These are phyloP conservation scores for Caradrina kadenii DNA, from an alignment of 2,888 invertebrate species.

Conservation along the genomic window DNA sequence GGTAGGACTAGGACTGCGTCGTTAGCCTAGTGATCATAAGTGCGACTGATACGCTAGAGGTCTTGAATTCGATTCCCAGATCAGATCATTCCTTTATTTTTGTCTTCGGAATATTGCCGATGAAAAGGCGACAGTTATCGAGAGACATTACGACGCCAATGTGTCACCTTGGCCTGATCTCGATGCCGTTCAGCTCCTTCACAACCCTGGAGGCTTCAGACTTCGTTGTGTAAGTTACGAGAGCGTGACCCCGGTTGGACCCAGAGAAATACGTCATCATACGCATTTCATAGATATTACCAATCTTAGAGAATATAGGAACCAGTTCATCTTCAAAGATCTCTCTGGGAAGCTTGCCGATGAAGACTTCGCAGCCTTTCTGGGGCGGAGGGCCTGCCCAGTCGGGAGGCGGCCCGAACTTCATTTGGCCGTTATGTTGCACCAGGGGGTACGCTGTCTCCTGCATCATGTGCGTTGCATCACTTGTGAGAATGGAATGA, in stretches of 20 bases:
- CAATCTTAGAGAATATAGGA: slow-evolving; percentile 92
- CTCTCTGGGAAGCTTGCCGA: slow-evolving; percentile 94
- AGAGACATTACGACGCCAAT: slow-evolving; percentile 95
- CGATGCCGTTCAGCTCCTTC: slow-evolving; percentile 91
- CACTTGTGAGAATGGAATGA: too few relatives aligned
- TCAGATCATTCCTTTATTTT: slow-evolving; percentile 91
- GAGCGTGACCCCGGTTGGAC: slow-evolving; percentile 95
- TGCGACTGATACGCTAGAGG: too few relatives aligned
- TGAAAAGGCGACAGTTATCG: slow-evolving; percentile 95
- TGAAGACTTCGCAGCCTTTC: slow-evolving; percentile 94
- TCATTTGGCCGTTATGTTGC: slow-evolving; percentile 95
- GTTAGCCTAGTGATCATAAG: too few relatives aligned
- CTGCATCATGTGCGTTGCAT: slow-evolving; percentile 81
- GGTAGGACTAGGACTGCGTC: too few relatives aligned
- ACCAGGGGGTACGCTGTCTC: slow-evolving; percentile 91
- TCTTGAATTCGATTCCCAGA: too few relatives aligned
- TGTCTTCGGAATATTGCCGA: slow-evolving; percentile 93
- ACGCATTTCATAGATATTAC: slow-evolving; percentile 93
- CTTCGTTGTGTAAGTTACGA: slow-evolving; percentile 92
- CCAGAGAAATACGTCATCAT: slow-evolving; percentile 96
- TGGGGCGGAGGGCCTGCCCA: slow-evolving; percentile 87
- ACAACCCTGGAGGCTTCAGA: slow-evolving; percentile 93
- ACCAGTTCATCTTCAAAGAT: slow-evolving; percentile 95
- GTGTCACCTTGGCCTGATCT: slow-evolving; percentile 91
- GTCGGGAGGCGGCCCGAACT: slow-evolving; percentile 92